Percentiles rank a stretch among this genome's conserved stretches.
Evolutionary conservation across 2,797 vertebrate species (phyloP).

Genomic region (Melanogrammus aeglefinus): DNA sequence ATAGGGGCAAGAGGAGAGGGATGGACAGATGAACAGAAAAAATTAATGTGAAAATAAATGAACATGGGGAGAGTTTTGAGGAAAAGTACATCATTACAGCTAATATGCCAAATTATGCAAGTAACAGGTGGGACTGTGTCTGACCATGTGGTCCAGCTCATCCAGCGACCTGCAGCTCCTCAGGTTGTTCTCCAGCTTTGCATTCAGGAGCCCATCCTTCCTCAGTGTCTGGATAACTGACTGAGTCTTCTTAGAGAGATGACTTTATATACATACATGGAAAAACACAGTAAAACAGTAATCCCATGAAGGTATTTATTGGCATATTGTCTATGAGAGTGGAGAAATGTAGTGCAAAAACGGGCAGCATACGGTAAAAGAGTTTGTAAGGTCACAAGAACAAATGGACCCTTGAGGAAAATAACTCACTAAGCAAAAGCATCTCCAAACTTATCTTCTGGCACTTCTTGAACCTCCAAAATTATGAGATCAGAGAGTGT

Average conservation of each 20-base stretch:
- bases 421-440: no score
- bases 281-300: conserved; percentile 8
- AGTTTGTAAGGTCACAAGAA: no score
- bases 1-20: conserved; percentile 11
- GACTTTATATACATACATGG: conserved; percentile 59
- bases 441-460: background rate
- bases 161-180: conserved; percentile 84
- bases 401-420: no score
- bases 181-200: conserved; percentile 77
- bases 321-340: no score
- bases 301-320: background rate
- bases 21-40: background rate
- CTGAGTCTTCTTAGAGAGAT: conserved; percentile 86
- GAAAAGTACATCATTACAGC: background rate
- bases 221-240: conserved; percentile 83
- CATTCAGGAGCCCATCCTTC: conserved; percentile 87
- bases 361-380: no score
- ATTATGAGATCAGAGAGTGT: no score
- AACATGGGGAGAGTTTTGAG: background rate
- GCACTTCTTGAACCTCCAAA: background rate
- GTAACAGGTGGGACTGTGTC: conserved; percentile 22
- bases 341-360: no score
- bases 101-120: background rate
- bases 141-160: conserved; percentile 93
- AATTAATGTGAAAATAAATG: background rate